Conservation (phyloP, 2,888 invertebrate species). For the Nomada fucata region DNA sequence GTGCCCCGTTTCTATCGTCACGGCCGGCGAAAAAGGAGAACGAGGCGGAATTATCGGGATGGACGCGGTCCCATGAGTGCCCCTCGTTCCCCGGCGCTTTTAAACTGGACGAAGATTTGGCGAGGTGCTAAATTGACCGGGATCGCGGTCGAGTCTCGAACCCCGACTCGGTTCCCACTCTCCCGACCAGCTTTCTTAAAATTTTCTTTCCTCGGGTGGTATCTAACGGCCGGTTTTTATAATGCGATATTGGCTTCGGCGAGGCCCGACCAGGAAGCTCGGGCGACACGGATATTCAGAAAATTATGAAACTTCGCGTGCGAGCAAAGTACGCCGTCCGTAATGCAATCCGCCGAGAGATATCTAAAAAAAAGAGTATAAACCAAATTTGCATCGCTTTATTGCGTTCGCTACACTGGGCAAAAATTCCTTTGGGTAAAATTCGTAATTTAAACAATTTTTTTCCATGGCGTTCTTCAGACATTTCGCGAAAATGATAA, state of each 20-base stretch:
- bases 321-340: no score
- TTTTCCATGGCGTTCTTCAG: no score
- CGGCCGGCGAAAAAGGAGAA: constrained; percentile 19
- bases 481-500: no score
- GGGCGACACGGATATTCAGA: no score
- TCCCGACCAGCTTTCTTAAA: not conserved
- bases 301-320: no score
- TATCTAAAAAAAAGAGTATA: no score
- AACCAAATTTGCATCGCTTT: no score
- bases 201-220: not conserved
- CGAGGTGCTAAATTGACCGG: constrained; percentile 53
- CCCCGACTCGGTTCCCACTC: constrained; percentile 16
- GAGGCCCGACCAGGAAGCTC: no score
- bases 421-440: no score
- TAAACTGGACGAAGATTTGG: constrained; percentile 60
- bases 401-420: no score
- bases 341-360: no score
- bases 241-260: not conserved
- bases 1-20: constrained; percentile 44
- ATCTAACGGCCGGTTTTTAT: not conserved
- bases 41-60: constrained; percentile 57
- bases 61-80: constrained; percentile 61
- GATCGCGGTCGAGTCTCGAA: constrained; percentile 39
- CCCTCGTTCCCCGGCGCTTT: constrained; percentile 39
- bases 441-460: no score